These are phyloP conservation scores for Lepidothrix coronata DNA, from an alignment of 2,113 vertebrate species.

Conservation along the genomic window DNA sequence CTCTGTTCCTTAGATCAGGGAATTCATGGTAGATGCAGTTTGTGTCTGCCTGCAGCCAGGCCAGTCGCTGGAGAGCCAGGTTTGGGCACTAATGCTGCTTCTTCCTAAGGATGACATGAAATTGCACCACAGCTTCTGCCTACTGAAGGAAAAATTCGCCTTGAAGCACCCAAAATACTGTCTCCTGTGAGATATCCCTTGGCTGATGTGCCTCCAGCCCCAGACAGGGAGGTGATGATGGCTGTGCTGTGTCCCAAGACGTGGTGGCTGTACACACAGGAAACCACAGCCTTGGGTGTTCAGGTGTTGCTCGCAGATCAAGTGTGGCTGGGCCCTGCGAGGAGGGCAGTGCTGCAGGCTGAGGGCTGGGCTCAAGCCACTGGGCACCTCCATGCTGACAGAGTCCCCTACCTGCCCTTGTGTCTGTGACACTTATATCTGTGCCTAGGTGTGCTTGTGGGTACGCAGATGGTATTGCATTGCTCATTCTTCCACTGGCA, in stretches of 20 bases:
- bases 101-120: not conserved
- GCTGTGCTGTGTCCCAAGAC: not conserved
- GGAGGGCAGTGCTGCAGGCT: not conserved
- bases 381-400: accelerated
- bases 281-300: not conserved
- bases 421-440: not conserved
- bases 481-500: not conserved
- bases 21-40: not conserved
- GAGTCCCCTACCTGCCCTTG: accelerated
- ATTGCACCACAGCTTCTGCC: not conserved
- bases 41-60: not conserved
- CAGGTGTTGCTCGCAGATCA: accelerated
- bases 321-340: accelerated
- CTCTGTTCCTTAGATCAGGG: not conserved
- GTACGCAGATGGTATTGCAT: not conserved
- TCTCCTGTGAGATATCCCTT: not conserved
- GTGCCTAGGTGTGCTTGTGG: not conserved
- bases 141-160: not conserved
- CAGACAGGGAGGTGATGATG: not conserved
- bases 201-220: accelerated
- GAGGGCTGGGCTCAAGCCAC: not conserved
- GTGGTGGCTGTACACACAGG: accelerated
- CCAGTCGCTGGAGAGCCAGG: not conserved
- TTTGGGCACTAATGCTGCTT: not conserved
- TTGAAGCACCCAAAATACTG: not conserved